A percentile compares a stretch with the other conserved stretches of the same genome.
Conservation (phyloP, 2,113 vertebrate genomes). For the Gorsachius goisagi region DNA sequence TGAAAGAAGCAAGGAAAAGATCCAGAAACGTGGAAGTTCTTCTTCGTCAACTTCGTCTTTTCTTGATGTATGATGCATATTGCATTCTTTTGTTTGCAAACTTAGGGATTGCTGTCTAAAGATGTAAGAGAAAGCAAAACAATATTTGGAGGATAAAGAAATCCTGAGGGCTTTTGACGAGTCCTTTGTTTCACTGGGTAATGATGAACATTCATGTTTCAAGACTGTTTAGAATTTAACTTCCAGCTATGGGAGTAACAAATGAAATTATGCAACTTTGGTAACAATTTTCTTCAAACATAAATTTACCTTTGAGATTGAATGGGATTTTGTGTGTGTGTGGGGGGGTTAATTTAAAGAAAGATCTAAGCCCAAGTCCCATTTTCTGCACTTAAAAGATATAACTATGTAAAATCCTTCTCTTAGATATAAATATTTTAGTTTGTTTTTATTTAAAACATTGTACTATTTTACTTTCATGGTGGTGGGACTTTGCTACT, state of each 20-base stretch:
- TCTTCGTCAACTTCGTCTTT: conserved; percentile 75
- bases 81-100: conserved; percentile 77
- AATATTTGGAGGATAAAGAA: conserved; percentile 62
- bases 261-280: conserved; percentile 82
- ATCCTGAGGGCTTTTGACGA: conserved; percentile 62
- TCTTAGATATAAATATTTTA: conserved; percentile 77
- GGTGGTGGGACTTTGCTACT: conserved; percentile 81
- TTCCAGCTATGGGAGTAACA: conserved; percentile 72
- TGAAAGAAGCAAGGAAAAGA: conserved; percentile 81
- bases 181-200: conserved; percentile 63
- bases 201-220: conserved; percentile 62
- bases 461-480: conserved; percentile 74
- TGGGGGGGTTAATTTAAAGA: conserved; percentile 51
- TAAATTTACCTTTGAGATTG: conserved; percentile 72
- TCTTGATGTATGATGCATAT: conserved; percentile 94
- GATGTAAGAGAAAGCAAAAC: conserved; percentile 60
- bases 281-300: conserved; percentile 68
- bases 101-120: conserved; percentile 71
- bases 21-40: conserved; percentile 71
- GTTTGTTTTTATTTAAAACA: conserved; percentile 79
- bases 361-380: conserved; percentile 61
- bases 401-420: conserved; percentile 70
- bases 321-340: conserved; percentile 31
- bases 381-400: conserved; percentile 74
- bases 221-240: conserved; percentile 72